Percentiles rank a stretch among this genome's conserved stretches.
These are phyloP conservation scores for Heliconius himera DNA, from an alignment of 1,140 invertebrate genomes.

Conservation along the genomic window DNA sequence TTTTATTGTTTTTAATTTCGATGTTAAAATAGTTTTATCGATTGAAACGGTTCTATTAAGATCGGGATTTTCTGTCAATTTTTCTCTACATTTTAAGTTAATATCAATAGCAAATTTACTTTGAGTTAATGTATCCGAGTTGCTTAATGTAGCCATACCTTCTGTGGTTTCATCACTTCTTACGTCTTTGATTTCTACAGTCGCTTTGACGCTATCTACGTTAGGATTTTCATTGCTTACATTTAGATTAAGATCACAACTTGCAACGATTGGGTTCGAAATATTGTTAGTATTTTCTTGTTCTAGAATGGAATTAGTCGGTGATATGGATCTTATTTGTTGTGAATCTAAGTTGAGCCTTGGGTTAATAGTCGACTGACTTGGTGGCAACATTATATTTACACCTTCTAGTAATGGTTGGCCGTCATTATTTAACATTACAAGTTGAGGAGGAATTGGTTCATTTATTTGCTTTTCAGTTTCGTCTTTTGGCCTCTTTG, in stretches of 20 bases:
- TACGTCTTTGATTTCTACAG: not conserved
- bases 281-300: not conserved
- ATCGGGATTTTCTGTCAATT: not conserved
- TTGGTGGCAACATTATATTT: conserved; percentile 47
- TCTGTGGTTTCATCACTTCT: not conserved
- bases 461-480: not conserved
- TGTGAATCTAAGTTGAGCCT: conserved; percentile 38
- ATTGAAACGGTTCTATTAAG: not conserved
- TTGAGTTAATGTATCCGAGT: not conserved
- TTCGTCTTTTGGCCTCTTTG: not conserved
- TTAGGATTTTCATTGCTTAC: not conserved
- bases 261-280: not conserved
- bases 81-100: not conserved
- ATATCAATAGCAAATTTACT: not conserved
- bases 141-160: not conserved
- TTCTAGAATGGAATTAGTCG: not conserved
- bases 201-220: not conserved
- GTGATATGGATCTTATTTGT: conserved; percentile 37
- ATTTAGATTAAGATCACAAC: not conserved
- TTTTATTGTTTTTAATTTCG: not conserved
- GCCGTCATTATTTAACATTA: not conserved
- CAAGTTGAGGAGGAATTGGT: not conserved
- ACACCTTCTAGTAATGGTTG: conserved; percentile 49
- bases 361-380: conserved; percentile 46
- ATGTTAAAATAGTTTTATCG: not conserved